These are phyloP conservation scores for Datnioides undecimradiatus DNA, from an alignment of 2,113 vertebrate genomes.

Conservation along the genomic window DNA sequence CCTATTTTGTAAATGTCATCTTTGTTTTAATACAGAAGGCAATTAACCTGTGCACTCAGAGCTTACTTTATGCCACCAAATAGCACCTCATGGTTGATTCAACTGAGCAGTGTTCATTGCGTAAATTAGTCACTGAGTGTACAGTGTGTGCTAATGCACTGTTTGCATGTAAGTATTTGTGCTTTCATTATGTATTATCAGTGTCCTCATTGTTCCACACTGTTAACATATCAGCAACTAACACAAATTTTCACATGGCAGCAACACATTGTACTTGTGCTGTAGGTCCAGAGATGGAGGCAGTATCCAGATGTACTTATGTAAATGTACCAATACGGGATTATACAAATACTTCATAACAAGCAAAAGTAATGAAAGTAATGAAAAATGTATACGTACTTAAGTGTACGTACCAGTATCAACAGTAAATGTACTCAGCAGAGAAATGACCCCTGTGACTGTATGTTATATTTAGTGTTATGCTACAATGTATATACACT, in stretches of 20 bases:
- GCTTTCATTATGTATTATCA: not conserved
- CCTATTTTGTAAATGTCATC: constrained; percentile 51
- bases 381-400: not conserved
- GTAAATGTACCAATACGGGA: not conserved
- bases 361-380: not conserved
- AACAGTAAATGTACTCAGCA: no score
- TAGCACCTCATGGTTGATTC: constrained; percentile 19
- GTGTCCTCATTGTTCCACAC: not conserved
- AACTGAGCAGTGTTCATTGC: not conserved
- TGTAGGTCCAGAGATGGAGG: not conserved
- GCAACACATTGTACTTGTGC: not conserved
- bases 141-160: not conserved
- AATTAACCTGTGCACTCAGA: constrained; percentile 26
- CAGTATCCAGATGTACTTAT: not conserved
- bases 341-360: not conserved
- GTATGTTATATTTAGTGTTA: no score
- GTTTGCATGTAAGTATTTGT: not conserved
- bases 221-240: not conserved
- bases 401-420: no score
- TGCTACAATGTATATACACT: no score
- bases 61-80: not conserved
- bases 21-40: constrained; percentile 50
- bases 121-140: not conserved
- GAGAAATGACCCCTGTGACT: no score
- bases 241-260: not conserved